Conservation (phyloP, 1,140 invertebrate species). For the Hypsibius dujardini region DNA sequence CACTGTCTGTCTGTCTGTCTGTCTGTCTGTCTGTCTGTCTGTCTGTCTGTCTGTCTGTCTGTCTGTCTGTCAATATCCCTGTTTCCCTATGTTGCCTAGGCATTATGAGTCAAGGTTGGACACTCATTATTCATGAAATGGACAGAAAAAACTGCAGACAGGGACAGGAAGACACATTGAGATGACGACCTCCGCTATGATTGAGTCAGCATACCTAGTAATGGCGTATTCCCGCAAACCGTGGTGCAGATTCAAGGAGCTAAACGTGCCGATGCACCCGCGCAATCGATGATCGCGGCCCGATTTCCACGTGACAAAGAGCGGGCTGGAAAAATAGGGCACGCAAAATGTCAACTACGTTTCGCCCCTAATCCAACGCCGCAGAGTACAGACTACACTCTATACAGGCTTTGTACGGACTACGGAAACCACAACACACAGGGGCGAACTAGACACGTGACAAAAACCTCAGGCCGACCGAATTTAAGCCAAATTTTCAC, state of each 20-base stretch:
- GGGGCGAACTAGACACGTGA: too few relatives aligned
- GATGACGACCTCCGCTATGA: neutral
- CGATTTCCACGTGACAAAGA: conserved; percentile 97
- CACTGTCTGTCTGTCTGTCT: too few relatives aligned
- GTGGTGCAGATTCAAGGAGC: conserved; percentile 74
- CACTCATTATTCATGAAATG: neutral
- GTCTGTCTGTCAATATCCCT: too few relatives aligned
- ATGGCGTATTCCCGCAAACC: conserved; percentile 88
- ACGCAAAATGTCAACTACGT: neutral
- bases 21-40: too few relatives aligned
- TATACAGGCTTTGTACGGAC: too few relatives aligned
- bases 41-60: too few relatives aligned
- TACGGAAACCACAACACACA: too few relatives aligned
- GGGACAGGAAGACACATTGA: neutral
- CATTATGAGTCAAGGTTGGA: neutral
- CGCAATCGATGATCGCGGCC: conserved; percentile 73
- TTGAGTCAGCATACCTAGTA: conserved; percentile 46
- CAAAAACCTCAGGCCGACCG: too few relatives aligned
- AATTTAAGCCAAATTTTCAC: too few relatives aligned
- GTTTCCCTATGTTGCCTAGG: too few relatives aligned
- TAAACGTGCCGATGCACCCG: conserved; percentile 89
- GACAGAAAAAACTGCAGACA: conserved; percentile 20
- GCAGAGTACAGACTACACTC: too few relatives aligned
- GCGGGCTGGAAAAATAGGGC: conserved; percentile 52
- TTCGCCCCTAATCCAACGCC: too few relatives aligned